Evolutionary conservation across 2,113 vertebrate genomes (phyloP).

Genomic region (Callipepla californica): DNA sequence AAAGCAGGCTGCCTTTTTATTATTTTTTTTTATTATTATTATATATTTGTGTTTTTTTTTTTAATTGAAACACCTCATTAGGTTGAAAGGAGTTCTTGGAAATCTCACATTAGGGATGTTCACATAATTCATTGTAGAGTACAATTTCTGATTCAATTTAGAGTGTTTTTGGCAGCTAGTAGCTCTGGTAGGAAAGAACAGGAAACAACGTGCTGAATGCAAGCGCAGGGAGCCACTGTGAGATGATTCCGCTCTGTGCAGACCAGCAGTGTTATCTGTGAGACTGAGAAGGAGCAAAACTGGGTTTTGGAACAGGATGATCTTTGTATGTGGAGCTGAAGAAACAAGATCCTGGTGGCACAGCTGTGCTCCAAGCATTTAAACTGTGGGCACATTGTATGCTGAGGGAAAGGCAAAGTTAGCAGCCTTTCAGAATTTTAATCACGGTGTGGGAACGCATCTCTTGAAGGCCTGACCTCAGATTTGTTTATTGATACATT

Average conservation of each 20-base stretch:
- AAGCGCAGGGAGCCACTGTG: conserved; percentile 53
- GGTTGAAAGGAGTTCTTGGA: conserved; percentile 54
- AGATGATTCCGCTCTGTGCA: conserved; percentile 21
- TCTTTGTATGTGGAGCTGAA: conserved; percentile 75
- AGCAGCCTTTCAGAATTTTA: neutral
- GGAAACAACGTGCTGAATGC: conserved; percentile 66
- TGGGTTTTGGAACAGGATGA: conserved; percentile 69
- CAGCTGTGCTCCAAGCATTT: conserved; percentile 71
- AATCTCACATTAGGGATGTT: conserved; percentile 55
- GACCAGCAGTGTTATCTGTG: conserved; percentile 58
- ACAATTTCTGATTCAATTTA: conserved; percentile 17
- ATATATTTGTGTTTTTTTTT: neutral
- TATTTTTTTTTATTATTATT: neutral
- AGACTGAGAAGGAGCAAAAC: neutral
- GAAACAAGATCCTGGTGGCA: neutral
- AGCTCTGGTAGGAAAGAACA: conserved; percentile 52
- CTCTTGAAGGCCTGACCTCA: neutral
- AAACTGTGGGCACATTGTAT: conserved; percentile 45
- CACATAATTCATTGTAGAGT: conserved; percentile 49
- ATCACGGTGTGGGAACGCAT: neutral
- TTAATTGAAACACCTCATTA: neutral
- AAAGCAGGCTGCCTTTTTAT: neutral
- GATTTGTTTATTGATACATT: neutral
- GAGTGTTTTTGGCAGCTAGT: conserved; percentile 69
- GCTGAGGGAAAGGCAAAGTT: neutral